Conservation (phyloP, 2,888 invertebrate genomes). For the Piscicola geometra region DNA sequence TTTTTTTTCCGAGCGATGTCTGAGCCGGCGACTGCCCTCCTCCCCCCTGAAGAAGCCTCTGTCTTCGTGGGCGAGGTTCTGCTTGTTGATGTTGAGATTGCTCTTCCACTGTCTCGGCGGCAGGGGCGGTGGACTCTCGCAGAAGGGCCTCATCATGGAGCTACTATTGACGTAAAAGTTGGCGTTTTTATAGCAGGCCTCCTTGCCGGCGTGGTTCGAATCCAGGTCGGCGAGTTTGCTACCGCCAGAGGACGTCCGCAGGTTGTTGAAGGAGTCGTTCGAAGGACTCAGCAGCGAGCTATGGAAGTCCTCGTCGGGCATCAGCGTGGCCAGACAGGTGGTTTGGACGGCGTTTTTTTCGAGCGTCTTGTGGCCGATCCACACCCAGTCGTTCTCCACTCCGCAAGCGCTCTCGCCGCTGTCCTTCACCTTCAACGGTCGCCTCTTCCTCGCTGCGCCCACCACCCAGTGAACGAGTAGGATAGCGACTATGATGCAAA, state of each 20-base stretch:
- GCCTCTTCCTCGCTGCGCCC: slow-evolving; percentile 67
- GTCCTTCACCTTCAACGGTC: slow-evolving; percentile 33
- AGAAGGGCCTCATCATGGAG: neutral
- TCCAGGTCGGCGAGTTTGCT: neutral
- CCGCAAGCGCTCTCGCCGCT: slow-evolving; percentile 41
- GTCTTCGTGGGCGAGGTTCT: neutral
- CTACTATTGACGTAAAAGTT: slow-evolving; percentile 7
- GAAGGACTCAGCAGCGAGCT: slow-evolving; percentile 7
- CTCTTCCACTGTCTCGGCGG: slow-evolving; percentile 30
- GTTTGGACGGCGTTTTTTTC: slow-evolving; percentile 57
- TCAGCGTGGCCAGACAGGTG: slow-evolving; percentile 52
- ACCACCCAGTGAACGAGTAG: slow-evolving; percentile 89
- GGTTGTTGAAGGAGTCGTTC: slow-evolving; percentile 2
- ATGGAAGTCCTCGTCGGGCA: slow-evolving; percentile 57
- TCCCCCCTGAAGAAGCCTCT: neutral
- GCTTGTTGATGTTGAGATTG: neutral
- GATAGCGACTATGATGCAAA: slow-evolving; percentile 85
- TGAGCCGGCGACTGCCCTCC: neutral
- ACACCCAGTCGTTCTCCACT: slow-evolving; percentile 63
- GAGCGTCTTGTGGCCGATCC: slow-evolving; percentile 78
- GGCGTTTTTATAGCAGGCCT: slow-evolving; percentile 6
- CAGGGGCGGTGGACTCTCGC: slow-evolving; percentile 29
- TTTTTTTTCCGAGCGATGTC: neutral
- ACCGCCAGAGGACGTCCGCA: neutral
- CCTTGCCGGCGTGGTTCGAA: neutral